Conservation (phyloP, 2,888 invertebrate species). For the Yponomeuta evonymella region DNA sequence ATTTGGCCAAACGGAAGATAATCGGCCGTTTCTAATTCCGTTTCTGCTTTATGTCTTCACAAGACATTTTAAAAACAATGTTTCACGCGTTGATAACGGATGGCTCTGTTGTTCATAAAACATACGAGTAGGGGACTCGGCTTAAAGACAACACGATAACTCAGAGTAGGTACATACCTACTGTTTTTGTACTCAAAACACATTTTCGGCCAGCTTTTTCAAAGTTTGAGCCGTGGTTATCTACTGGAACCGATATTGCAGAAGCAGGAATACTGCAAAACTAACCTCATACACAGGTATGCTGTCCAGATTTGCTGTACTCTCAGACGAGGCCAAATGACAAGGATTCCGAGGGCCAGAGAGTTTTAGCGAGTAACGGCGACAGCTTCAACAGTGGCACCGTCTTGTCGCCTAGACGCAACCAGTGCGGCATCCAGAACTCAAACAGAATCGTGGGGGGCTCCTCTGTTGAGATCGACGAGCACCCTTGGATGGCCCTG, state of each 20-base stretch:
- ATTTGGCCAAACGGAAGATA: no score
- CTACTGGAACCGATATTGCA: background rate
- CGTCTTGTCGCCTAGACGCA: slow-evolving; percentile 53
- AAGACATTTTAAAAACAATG: no score
- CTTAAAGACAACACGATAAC: no score
- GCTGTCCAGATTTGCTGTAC: slow-evolving; percentile 50
- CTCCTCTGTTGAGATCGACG: slow-evolving; percentile 75
- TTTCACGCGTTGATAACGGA: no score
- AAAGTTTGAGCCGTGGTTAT: no score
- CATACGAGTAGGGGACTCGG: no score
- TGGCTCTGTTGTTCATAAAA: no score
- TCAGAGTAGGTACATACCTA: no score
- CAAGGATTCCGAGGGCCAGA: background rate
- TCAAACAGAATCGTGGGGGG: slow-evolving; percentile 80
- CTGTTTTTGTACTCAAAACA: no score
- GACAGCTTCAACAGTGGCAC: slow-evolving; percentile 16
- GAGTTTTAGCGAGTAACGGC: background rate
- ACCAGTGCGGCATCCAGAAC: slow-evolving; percentile 71
- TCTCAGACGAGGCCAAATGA: background rate
- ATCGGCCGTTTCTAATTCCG: no score
- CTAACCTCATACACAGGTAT: slow-evolving; percentile 50
- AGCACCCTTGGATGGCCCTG: slow-evolving; percentile 84
- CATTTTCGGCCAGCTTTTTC: no score
- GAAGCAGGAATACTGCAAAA: background rate
- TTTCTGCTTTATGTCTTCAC: no score